Conservation (phyloP, 2,113 vertebrate genomes). For the Triplophysa tibetana region DNA sequence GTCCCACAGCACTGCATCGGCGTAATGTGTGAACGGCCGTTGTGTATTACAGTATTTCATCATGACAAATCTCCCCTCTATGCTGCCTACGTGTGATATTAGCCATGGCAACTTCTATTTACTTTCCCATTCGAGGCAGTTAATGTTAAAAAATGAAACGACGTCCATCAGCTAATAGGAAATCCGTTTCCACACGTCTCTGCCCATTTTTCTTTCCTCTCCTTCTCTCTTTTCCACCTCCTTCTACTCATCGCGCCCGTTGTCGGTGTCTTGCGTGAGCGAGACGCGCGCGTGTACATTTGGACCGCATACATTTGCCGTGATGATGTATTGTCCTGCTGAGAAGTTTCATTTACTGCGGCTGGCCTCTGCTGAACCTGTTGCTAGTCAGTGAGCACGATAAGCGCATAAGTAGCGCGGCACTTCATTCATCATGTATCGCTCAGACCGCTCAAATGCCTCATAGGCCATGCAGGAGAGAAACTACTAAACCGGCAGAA, state of each 20-base stretch:
- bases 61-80: constrained; percentile 38
- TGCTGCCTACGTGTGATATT: constrained; percentile 31
- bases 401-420: constrained; percentile 98
- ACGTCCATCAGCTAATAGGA: constrained; percentile 41
- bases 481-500: constrained; percentile 83
- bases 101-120: constrained; percentile 38
- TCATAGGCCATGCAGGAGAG: constrained; percentile 87
- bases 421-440: constrained; percentile 99
- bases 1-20: constrained; percentile 4
- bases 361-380: constrained; percentile 99
- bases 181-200: constrained; percentile 33
- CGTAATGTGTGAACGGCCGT: neutral
- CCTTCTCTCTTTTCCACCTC: neutral
- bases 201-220: constrained; percentile 6
- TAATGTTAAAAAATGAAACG: constrained; percentile 38
- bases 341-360: constrained; percentile 99
- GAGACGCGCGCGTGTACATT: constrained; percentile 81
- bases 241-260: constrained; percentile 87
- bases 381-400: constrained; percentile 97
- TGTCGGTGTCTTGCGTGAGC: constrained; percentile 83
- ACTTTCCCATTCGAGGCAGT: constrained; percentile 17
- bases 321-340: constrained; percentile 99
- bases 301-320: constrained; percentile 91
- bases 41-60: constrained; percentile 4
- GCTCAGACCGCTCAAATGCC: constrained; percentile 94